Evolutionary conservation across 2,888 invertebrate species (phyloP), one percentile per base, ranked within the genome.

Genomic region (Ormyrus labotus): DNA sequence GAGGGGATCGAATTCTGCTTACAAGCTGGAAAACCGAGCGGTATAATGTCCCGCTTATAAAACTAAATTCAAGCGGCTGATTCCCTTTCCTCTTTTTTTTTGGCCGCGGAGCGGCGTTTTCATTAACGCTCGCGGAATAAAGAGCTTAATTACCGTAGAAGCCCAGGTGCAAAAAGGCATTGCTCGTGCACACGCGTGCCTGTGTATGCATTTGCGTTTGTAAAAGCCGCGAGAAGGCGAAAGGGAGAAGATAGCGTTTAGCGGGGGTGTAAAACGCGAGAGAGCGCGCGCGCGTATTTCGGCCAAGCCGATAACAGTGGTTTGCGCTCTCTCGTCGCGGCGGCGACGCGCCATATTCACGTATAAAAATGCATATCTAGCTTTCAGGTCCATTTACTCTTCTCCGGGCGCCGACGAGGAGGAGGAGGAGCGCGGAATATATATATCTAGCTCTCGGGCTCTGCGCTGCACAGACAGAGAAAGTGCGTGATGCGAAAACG

Each of bases 351-450:
- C 34, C 50, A 8, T 34, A 4, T 53, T 45, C 55, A 63, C 34
- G 4, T 61, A 71, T 72, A 19, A 73, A 78, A 78, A 78, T 72
- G 72, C 78, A 72, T 73, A 79, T 74, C 78, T 72, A 19, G 71
- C 67, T 78, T 78, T 78, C 67, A 72, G 78, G 47, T 78, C 67
- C 73, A 79, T 74, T 79, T 69, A 68, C 60, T 58, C 50, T 34
- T 34, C 34, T 34, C 2, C 3, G 34, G 34, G 69, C 13, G 48
- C 47, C 11, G 69, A 55, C 34, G 57, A 58, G 34, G 61, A 48
- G 81, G 5, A 71, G 61, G 11, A 34, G 34, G 34, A 34, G 34
- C 34, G 34, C 11, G 19, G 19, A 69, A 48, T 64, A 47, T 50
- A 19, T 8, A 0, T 9, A 69, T 2, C n/a, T 57, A 58, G 70